Percentiles rank a stretch among this genome's conserved stretches.
Conservation (phyloP, 2,888 invertebrate genomes). For the Phaedon cochleariae region DNA sequence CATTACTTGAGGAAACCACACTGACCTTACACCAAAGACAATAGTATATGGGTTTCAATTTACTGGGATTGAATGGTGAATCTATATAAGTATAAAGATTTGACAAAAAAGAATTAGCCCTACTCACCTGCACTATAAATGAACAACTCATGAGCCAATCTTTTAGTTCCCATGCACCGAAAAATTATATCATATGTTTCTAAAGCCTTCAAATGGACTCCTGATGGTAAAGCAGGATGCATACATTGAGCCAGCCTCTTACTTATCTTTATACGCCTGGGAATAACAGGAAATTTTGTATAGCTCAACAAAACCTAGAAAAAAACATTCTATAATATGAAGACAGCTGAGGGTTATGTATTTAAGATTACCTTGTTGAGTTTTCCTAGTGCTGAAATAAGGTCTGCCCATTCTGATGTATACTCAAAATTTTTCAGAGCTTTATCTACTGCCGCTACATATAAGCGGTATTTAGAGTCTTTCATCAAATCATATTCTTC, state of each 20-base stretch:
- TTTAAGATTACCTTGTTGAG: conserved; percentile 79
- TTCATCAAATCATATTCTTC: conserved; percentile 84
- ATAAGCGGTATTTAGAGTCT: conserved; percentile 83
- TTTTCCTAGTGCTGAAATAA: conserved; percentile 89
- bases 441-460: conserved; percentile 84
- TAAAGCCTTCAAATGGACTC: conserved; percentile 89
- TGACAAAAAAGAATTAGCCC: neutral
- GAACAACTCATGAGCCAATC: conserved; percentile 82
- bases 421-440: conserved; percentile 90
- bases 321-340: conserved; percentile 6
- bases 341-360: neutral
- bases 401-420: conserved; percentile 95
- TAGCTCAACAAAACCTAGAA: conserved; percentile 78
- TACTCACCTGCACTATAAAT: conserved; percentile 78
- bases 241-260: conserved; percentile 93
- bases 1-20: neutral
- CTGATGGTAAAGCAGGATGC: conserved; percentile 90
- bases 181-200: conserved; percentile 93
- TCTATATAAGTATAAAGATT: too few species aligned
- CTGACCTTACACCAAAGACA: neutral
- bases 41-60: neutral
- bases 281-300: conserved; percentile 85
- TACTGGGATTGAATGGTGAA: too few species aligned
- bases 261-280: conserved; percentile 85
- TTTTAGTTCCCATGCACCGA: conserved; percentile 83